Percentiles rank a stretch among this genome's conserved stretches.
phyloP scores from a whole-genome alignment of 1,140 invertebrate genomes.

The Pectinophora gossypiella region DNA sequence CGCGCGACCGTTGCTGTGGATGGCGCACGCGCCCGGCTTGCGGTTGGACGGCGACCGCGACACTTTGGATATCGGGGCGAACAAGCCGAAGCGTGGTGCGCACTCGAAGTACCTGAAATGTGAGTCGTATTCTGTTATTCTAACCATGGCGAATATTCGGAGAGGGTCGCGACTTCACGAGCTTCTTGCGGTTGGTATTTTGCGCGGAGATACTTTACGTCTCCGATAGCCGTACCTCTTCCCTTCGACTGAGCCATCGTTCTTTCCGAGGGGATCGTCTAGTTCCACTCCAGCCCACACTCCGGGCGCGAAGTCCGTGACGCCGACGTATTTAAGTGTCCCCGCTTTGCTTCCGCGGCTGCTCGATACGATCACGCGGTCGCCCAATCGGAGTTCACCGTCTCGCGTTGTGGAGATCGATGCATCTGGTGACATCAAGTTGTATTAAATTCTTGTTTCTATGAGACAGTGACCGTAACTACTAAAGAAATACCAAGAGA shows the following conservation, averaged over 20 bases:
- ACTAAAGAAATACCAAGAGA: background rate
- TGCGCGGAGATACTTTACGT: background rate
- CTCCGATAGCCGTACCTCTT: constrained; percentile 77
- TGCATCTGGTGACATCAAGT: constrained; percentile 73
- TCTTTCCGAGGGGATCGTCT: constrained; percentile 95
- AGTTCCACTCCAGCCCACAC: constrained; percentile 97
- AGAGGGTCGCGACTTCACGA: background rate
- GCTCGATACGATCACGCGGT: constrained; percentile 92
- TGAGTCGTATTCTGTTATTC: background rate
- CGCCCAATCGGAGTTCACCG: constrained; percentile 86
- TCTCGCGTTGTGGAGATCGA: constrained; percentile 78
- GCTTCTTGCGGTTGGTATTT: too few relatives aligned
- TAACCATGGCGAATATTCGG: background rate
- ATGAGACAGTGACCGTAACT: too few relatives aligned
- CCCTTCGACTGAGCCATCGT: constrained; percentile 95
- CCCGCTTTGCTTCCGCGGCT: constrained; percentile 92
- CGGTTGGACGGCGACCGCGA: constrained; percentile 86
- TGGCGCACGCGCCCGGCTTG: constrained; percentile 79
- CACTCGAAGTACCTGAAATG: constrained; percentile 94
- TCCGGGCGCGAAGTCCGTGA: constrained; percentile 92
- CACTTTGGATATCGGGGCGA: constrained; percentile 93
- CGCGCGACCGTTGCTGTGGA: constrained; percentile 78
- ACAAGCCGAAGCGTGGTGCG: constrained; percentile 91
- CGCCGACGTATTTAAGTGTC: constrained; percentile 88
- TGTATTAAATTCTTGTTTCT: too few relatives aligned